phyloP scores from a whole-genome alignment of 2,113 vertebrate genomes.

The Hemiprocne comata region DNA sequence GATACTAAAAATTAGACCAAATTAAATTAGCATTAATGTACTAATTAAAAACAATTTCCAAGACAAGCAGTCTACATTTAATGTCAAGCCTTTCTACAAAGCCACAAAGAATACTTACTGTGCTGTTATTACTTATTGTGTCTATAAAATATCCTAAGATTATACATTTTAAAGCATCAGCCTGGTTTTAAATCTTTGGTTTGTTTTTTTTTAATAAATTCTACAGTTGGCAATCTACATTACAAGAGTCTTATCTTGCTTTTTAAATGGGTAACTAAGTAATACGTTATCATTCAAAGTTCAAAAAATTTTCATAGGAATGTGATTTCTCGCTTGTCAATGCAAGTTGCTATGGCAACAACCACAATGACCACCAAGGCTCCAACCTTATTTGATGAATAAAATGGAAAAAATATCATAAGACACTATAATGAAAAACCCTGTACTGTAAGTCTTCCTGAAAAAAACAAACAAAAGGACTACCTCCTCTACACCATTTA shows the following conservation, averaged over 20 bases:
- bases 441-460: not conserved
- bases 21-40: not conserved
- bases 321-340: not conserved
- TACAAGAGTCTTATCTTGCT: not conserved
- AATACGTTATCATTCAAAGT: not conserved
- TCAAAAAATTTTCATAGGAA: not conserved
- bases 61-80: not conserved
- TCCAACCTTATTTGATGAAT: conserved; percentile 1
- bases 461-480: not conserved
- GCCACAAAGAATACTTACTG: not conserved
- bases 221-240: not conserved
- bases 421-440: not conserved
- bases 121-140: not conserved
- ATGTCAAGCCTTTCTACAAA: not conserved
- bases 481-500: not conserved
- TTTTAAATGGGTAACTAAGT: not conserved
- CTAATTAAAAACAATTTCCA: not conserved
- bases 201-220: not conserved
- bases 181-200: not conserved
- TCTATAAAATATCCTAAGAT: not conserved
- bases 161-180: not conserved
- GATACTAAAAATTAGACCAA: not conserved
- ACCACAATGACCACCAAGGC: not conserved
- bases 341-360: conserved; percentile 57
- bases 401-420: not conserved